Evolutionary conservation across 2,888 invertebrate genomes (phyloP).

Genomic region (Caenorhabditis sp.): DNA sequence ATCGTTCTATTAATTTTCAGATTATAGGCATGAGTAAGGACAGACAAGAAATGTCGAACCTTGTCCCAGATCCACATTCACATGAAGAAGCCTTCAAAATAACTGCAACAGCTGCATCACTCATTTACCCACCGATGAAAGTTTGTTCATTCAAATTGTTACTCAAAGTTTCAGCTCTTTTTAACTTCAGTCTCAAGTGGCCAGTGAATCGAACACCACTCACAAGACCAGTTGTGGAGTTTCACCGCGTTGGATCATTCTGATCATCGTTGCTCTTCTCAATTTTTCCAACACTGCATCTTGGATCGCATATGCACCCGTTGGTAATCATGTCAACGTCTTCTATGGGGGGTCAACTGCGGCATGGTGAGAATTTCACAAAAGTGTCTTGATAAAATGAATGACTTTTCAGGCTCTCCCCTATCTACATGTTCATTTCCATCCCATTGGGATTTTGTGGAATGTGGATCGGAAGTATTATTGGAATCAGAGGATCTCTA

Average conservation of each 20-base stretch:
- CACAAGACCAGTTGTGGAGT: not conserved
- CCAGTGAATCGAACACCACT: not conserved
- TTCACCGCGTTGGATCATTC: not conserved
- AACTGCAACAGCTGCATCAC: too few relatives aligned
- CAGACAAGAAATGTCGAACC: not conserved
- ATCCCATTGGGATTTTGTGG: conserved; percentile 23
- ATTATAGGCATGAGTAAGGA: not conserved
- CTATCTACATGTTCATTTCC: conserved; percentile 12
- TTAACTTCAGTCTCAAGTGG: not conserved
- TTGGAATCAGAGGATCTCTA: not conserved
- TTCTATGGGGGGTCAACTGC: conserved; percentile 15
- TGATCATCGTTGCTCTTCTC: not conserved
- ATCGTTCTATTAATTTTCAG: not conserved
- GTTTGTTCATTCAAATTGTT: too few relatives aligned
- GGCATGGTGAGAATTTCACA: conserved; percentile 5
- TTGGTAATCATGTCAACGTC: conserved; percentile 34
- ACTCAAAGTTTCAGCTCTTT: too few relatives aligned
- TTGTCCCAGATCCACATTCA: too few relatives aligned
- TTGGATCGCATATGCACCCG: conserved; percentile 40
- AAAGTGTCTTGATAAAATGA: too few relatives aligned
- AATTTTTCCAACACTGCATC: conserved; percentile 24
- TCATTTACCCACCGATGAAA: too few relatives aligned
- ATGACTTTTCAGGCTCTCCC: conserved; percentile 28
- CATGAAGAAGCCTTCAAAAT: too few relatives aligned
- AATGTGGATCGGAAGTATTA: conserved; percentile 17